Evolutionary conservation across 2,113 vertebrate species (phyloP).

Genomic region (Morone chrysops): DNA sequence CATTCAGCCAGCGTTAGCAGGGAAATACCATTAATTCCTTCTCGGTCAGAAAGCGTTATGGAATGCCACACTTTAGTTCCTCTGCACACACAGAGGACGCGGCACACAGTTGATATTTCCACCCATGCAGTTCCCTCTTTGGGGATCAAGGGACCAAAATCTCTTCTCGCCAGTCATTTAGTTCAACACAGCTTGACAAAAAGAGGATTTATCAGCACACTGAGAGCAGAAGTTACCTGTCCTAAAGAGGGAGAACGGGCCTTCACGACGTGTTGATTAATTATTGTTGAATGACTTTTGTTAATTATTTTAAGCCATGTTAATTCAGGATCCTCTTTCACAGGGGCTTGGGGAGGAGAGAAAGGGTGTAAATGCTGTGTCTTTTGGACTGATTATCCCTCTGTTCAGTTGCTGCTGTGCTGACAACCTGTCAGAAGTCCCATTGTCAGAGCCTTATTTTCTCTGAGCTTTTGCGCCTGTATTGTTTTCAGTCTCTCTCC

Average conservation of each 20-base stretch:
- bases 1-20: conserved; percentile 39
- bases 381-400: conserved; percentile 25
- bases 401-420: background rate
- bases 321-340: conserved; percentile 11
- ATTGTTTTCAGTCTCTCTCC: conserved; percentile 26
- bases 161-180: conserved; percentile 22
- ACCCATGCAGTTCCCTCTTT: conserved; percentile 32
- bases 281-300: conserved; percentile 15
- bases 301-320: conserved; percentile 30
- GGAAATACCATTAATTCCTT: conserved; percentile 39
- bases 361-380: background rate
- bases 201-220: conserved; percentile 15
- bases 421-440: conserved; percentile 17
- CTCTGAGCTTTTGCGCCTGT: conserved; percentile 7
- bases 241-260: background rate
- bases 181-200: conserved; percentile 20
- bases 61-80: conserved; percentile 30
- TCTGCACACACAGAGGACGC: conserved; percentile 18
- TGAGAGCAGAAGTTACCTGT: conserved; percentile 34
- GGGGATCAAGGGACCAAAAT: conserved; percentile 38
- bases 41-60: conserved; percentile 14
- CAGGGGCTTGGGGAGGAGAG: background rate
- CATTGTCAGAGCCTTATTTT: conserved; percentile 29
- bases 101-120: conserved; percentile 42
- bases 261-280: conserved; percentile 14